A percentile compares a stretch with the other conserved stretches of the same genome.
Conservation (phyloP, 2,113 vertebrate species). For the Numida meleagris region DNA sequence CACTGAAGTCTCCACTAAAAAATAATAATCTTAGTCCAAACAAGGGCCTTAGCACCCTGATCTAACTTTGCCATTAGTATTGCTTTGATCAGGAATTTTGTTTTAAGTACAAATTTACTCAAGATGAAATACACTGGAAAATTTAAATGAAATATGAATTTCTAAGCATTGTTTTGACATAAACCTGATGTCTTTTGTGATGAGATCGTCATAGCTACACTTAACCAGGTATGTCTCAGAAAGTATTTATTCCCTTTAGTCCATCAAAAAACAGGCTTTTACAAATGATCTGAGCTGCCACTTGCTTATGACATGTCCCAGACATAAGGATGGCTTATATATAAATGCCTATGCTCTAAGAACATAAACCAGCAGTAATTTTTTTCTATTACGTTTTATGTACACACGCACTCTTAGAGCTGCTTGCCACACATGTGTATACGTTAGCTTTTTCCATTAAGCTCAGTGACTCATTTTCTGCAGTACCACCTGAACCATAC, state of each 20-base stretch:
- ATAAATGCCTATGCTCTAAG: neutral
- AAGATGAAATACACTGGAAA: neutral
- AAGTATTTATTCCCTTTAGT: neutral
- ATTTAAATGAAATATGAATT: neutral
- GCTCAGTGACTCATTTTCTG: constrained; percentile 32
- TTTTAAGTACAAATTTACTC: neutral
- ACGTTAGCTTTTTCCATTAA: constrained; percentile 30
- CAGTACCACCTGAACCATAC: constrained; percentile 47
- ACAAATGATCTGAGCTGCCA: neutral
- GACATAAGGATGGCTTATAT: neutral
- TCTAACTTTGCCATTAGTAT: neutral
- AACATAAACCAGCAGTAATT: neutral
- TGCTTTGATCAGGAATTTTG: neutral
- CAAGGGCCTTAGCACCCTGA: neutral
- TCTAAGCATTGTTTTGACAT: neutral
- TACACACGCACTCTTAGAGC: neutral
- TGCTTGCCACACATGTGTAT: neutral
- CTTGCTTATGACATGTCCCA: neutral
- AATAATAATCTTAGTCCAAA: neutral
- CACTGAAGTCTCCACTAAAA: neutral
- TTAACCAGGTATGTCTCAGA: neutral
- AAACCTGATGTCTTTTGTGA: neutral
- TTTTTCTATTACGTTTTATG: neutral
- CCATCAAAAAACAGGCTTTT: neutral
- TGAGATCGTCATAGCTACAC: neutral